Base-by-base conservation (phyloP, 2,797 vertebrate species). In the Oreochromis grahami region DNA sequence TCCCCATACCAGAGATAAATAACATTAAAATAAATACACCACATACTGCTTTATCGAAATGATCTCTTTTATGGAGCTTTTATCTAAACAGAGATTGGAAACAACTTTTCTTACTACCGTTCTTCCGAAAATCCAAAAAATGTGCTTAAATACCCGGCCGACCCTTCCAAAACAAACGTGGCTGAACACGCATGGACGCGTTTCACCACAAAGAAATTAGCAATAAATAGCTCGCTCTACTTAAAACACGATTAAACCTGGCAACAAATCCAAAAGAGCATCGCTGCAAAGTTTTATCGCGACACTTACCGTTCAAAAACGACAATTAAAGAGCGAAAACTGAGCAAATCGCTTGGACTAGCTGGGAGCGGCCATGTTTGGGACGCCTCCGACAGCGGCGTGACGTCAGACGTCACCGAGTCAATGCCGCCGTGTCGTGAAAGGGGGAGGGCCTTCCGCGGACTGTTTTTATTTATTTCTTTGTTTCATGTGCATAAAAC, bases 401-500 rank as follows among this genome's bases (percentile, higher is more conserved):
- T 87, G 79, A 88, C 93, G 94, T 91, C 85, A 70, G 4, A 36
- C 94, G 95, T 86, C 11, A 17, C 10, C 41, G 14, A 43, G 24
- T 77, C 7, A 15, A 91, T 88, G 95, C 90, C 17, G 77, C 79
- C 77, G 88, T 89, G 93, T 95, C 93, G 93, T 93, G 94, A 94
- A 94, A 92, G 82, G 94, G 96, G 95, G 94, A 93, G 94, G 96
- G 91, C 87, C 86, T 92, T 84, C 55, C 4, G 80, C 50, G 81
- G 93, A 91, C 94, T 96, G 95, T 96, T 97, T 96, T 97, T 97
- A 96, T 97, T 97, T 97, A 96, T 97, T 96, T 97, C 95, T 97
- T 97, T 97, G 96, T 97, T 96, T 96, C 96, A 94, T 93, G 90
- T 94, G 92, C 90, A 91, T 89, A 91, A 93, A 96, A 95, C 94